A percentile compares a stretch with the other conserved stretches of the same genome.
Conservation (phyloP, 2,888 invertebrate species). For the Apodemia hepburni region DNA sequence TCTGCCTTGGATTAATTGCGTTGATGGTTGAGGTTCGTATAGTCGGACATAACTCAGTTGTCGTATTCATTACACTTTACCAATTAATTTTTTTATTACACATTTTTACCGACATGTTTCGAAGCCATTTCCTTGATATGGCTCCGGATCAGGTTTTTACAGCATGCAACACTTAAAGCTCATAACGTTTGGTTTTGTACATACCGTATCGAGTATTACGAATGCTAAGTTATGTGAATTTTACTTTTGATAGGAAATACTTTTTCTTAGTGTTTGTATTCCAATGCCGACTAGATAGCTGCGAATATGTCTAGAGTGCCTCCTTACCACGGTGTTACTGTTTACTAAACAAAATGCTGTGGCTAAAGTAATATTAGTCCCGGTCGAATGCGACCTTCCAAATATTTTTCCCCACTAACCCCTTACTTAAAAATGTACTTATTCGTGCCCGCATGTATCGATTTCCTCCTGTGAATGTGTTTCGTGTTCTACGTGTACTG, state of each 20-base stretch:
- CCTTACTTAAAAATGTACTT: slow-evolving; percentile 38
- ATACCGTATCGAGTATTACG: slow-evolving; percentile 41
- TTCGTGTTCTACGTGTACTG: slow-evolving; percentile 52
- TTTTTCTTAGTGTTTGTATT: slow-evolving; percentile 22
- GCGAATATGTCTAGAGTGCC: slow-evolving; percentile 37
- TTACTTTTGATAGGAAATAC: slow-evolving; percentile 4
- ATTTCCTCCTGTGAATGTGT: slow-evolving; percentile 62
- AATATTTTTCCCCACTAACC: slow-evolving; percentile 61
- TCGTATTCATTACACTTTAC: slow-evolving; percentile 60
- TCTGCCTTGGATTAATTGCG: too few species aligned
- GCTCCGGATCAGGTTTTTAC: slow-evolving; percentile 38
- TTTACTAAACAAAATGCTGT: slow-evolving; percentile 32
- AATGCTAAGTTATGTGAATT: slow-evolving; percentile 22
- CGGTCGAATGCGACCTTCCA: slow-evolving; percentile 57
- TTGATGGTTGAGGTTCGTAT: slow-evolving; percentile 25
- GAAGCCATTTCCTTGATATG: slow-evolving; percentile 31
- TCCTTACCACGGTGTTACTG: slow-evolving; percentile 32
- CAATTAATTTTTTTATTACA: slow-evolving; percentile 42
- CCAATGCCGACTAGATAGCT: slow-evolving; percentile 36
- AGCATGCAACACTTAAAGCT: slow-evolving; percentile 52
- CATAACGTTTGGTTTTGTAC: slow-evolving; percentile 50
- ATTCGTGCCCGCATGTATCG: slow-evolving; percentile 60
- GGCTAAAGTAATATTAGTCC: slow-evolving; percentile 35
- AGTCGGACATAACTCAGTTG: slow-evolving; percentile 43
- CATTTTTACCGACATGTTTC: slow-evolving; percentile 36